These are phyloP conservation scores for Drosophila percnosoma DNA, from an alignment of 2,888 invertebrate species.

Conservation along the genomic window DNA sequence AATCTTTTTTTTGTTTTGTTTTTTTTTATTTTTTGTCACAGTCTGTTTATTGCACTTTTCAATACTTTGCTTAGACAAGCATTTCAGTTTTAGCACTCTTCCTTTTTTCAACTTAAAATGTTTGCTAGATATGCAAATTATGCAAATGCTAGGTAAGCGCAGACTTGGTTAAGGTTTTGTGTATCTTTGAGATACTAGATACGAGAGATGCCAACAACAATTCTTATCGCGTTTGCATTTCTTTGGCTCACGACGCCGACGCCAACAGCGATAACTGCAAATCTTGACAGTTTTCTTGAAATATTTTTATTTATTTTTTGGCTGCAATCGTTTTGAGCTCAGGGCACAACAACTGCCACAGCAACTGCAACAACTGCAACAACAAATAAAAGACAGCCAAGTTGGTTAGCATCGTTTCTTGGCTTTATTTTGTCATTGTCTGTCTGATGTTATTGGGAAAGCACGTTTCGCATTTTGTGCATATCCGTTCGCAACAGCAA, in stretches of 20 bases:
- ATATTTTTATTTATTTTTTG: slow-evolving; percentile 75
- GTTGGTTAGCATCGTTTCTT: slow-evolving; percentile 61
- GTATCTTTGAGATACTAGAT: slow-evolving; percentile 61
- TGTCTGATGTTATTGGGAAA: slow-evolving; percentile 70
- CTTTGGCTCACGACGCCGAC: slow-evolving; percentile 63
- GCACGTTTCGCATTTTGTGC: slow-evolving; percentile 72
- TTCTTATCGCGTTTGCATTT: slow-evolving; percentile 73
- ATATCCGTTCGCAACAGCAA: slow-evolving; percentile 61
- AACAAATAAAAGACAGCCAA: slow-evolving; percentile 21
- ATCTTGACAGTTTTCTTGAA: slow-evolving; percentile 77
- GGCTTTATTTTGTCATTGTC: slow-evolving; percentile 65
- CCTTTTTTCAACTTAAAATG: slow-evolving; percentile 26
- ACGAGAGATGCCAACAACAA: slow-evolving; percentile 29
- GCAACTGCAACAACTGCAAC: slow-evolving; percentile 8
- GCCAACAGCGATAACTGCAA: slow-evolving; percentile 64
- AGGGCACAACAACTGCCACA: slow-evolving; percentile 22
- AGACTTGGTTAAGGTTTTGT: slow-evolving; percentile 17
- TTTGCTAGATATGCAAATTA: slow-evolving; percentile 63
- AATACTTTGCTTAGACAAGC: slow-evolving; percentile 25
- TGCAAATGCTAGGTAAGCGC: slow-evolving; percentile 65
- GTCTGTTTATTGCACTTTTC: slow-evolving; percentile 18
- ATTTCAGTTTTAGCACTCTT: slow-evolving; percentile 17
- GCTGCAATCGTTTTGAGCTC: slow-evolving; percentile 56
- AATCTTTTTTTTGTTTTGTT: slow-evolving; percentile 23
- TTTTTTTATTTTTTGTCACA: not conserved